Percentiles rank a stretch among this genome's conserved stretches.
Evolutionary conservation across 2,797 vertebrate species (phyloP).

Genomic region (Cephalopachus bancanus): DNA sequence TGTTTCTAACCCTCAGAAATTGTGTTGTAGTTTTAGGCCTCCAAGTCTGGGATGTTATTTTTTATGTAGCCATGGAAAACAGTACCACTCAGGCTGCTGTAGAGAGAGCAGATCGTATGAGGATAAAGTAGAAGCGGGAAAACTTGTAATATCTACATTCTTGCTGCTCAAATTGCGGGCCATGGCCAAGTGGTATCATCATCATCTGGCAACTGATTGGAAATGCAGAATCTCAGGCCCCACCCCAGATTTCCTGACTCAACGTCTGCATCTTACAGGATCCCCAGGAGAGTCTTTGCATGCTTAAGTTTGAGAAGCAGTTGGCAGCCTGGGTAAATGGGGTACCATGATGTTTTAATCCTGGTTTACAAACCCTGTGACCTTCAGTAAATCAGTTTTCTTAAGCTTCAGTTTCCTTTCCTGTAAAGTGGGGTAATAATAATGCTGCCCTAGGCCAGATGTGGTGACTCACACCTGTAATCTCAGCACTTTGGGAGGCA

Average conservation of each 20-base stretch:
- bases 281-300: not conserved
- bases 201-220: not conserved
- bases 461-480: too few relatives aligned
- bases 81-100: too few relatives aligned
- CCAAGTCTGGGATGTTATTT: not conserved
- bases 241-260: not conserved
- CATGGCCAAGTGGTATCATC: not conserved
- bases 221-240: not conserved
- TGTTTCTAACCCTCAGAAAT: not conserved
- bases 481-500: too few relatives aligned
- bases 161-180: not conserved
- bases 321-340: not conserved
- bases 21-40: not conserved
- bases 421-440: not conserved
- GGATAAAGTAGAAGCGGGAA: not conserved
- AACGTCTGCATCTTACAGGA: not conserved
- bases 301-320: not conserved
- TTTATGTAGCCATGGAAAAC: not conserved
- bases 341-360: not conserved
- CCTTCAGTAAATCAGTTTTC: not conserved
- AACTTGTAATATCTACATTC: not conserved
- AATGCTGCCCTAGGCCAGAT: not conserved
- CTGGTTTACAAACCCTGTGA: not conserved
- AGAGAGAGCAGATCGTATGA: not conserved
- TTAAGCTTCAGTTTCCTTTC: slow-evolving; percentile 35